Evolutionary conservation across 2,113 vertebrate genomes (phyloP).

Genomic region (Psophia crepitans): DNA sequence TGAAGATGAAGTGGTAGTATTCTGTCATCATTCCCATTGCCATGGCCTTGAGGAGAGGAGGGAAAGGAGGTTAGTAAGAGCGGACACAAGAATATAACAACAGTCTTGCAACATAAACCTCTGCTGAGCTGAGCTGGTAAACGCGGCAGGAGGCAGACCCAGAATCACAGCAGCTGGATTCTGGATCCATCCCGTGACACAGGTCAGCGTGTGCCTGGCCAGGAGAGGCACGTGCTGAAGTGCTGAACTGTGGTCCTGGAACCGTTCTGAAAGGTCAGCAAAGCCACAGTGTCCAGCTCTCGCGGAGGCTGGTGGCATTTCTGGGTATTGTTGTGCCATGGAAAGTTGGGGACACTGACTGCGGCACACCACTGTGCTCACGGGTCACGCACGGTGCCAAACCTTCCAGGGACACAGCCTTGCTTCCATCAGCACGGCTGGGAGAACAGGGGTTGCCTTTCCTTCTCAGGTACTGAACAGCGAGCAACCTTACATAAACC

Average conservation of each 20-base stretch:
- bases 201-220: not conserved
- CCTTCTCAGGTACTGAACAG: not conserved
- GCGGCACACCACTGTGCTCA: rapidly evolving
- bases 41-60: conserved; percentile 84
- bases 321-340: not conserved
- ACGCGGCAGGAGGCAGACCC: not conserved
- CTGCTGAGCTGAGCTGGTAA: not conserved
- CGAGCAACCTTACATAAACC: rapidly evolving
- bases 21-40: conserved; percentile 99
- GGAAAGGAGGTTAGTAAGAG: not conserved
- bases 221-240: not conserved
- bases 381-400: rapidly evolving
- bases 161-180: not conserved
- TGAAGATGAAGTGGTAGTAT: conserved; percentile 99
- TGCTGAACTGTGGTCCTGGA: not conserved
- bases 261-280: rapidly evolving
- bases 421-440: not conserved
- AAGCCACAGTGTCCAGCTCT: not conserved
- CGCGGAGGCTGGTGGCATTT: not conserved
- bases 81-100: rapidly evolving
- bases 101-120: not conserved
- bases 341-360: not conserved
- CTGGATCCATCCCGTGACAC: not conserved
- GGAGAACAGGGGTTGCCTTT: not conserved
- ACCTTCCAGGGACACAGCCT: not conserved